Conservation (phyloP, 2,113 vertebrate genomes). For the Calonectris borealis region DNA sequence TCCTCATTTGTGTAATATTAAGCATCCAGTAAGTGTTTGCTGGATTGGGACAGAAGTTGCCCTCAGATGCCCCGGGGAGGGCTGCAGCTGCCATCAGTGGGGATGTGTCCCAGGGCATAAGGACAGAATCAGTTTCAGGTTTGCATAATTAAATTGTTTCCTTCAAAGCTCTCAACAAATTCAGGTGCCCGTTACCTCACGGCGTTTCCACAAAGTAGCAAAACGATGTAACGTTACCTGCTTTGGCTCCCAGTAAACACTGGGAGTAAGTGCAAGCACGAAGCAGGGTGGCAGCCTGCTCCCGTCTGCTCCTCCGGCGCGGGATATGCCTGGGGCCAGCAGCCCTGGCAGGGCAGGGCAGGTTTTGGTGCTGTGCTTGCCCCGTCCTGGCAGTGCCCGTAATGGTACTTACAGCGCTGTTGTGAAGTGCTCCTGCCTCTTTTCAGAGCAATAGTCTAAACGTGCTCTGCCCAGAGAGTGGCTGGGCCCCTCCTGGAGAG, state of each 20-base stretch:
- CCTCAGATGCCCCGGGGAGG: not conserved
- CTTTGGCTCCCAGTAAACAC: not conserved
- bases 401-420: fast-evolving
- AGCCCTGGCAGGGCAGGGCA: not conserved
- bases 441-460: not conserved
- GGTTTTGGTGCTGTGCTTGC: not conserved
- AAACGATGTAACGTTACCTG: not conserved
- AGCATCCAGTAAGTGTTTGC: not conserved
- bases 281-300: not conserved
- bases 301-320: fast-evolving
- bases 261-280: not conserved
- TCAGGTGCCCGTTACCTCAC: not conserved
- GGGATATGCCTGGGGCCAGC: not conserved
- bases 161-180: conserved; percentile 30
- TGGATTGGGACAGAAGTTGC: not conserved
- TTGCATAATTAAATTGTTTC: conserved; percentile 16
- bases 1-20: not conserved
- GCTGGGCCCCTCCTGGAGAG: not conserved
- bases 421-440: not conserved
- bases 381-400: fast-evolving
- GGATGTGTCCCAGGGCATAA: not conserved
- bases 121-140: not conserved
- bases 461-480: not conserved
- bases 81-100: not conserved
- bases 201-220: not conserved